Conservation (phyloP, 2,113 vertebrate species). For the Pachyramphus minor region DNA sequence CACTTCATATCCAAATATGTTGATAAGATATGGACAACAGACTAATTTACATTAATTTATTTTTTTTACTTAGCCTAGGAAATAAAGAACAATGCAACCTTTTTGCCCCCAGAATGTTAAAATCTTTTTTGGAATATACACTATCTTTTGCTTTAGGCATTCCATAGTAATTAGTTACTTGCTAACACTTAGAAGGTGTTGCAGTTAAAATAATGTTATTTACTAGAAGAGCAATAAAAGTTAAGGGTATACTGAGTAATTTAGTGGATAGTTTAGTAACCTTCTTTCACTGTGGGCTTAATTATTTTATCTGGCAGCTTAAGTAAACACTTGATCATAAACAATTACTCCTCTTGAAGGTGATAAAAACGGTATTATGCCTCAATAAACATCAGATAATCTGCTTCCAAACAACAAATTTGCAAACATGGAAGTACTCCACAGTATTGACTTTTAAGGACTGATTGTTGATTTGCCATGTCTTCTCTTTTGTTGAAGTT, state of each 20-base stretch:
- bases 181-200: not conserved
- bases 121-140: not conserved
- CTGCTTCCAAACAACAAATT: not conserved
- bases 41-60: not conserved
- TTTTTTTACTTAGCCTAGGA: not conserved
- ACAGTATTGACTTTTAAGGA: not conserved
- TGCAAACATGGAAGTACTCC: not conserved
- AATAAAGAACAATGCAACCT: not conserved
- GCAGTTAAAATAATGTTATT: not conserved
- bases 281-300: not conserved
- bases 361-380: not conserved
- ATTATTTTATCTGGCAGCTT: not conserved
- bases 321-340: not conserved
- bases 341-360: not conserved
- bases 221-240: not conserved
- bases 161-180: not conserved
- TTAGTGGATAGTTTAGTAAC: not conserved
- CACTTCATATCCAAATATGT: not conserved
- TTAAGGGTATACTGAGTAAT: not conserved
- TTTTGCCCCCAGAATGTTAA: not conserved
- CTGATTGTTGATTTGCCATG: not conserved
- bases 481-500: not conserved
- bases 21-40: not conserved
- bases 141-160: not conserved
- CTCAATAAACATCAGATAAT: not conserved